Base-by-base conservation (phyloP, 2,888 invertebrate species). In the Limnephilus lunatus region DNA sequence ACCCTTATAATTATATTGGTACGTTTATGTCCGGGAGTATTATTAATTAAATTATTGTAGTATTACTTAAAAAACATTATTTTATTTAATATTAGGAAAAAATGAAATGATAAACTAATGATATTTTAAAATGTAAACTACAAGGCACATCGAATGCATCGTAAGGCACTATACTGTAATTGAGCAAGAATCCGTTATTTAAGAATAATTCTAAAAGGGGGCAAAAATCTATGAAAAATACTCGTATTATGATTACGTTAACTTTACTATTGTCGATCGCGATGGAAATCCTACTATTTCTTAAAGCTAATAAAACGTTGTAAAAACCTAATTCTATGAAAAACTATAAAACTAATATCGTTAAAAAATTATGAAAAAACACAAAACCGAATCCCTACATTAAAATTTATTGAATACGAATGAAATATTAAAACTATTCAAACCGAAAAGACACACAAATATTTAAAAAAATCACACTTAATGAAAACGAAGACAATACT, bases 141-240 rank as follows among this genome's bases (percentile, higher is more conserved):
- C 89, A 91, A 91, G 91, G 91, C 91, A 91, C 91, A 68, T 89
- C 32, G 91, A 91, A 91, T 91, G 91, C 91, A 39, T 44, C 86
- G 68, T 44, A 48, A 91, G 80, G 32, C 88, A 89, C 88, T 87
- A 48, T 30, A 31, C 19, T 53, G 11, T 39, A 44, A 91, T 32
- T 91, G 91, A 91, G 91, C 91, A 91, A 81, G 44, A 86, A 86
- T 91, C 91, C 68, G 87, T 68, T 25, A n/a, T 19, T 32, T 14
- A 83, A 32, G 7, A 15, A 32, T 83, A 83, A 32, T 68, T 68
- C 9, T 25, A 68, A 68, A 68, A 68, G 5, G 1, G 25, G 25
- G 0, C 25, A 68, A 68, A 68, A 19, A 68, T 15, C 25, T 7
- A 68, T 19, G 25, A 68, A 68, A 48, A 1, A 44, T 44, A 68